phyloP scores from a whole-genome alignment of 2,113 vertebrate genomes.

The Ploceus nigricollis region DNA sequence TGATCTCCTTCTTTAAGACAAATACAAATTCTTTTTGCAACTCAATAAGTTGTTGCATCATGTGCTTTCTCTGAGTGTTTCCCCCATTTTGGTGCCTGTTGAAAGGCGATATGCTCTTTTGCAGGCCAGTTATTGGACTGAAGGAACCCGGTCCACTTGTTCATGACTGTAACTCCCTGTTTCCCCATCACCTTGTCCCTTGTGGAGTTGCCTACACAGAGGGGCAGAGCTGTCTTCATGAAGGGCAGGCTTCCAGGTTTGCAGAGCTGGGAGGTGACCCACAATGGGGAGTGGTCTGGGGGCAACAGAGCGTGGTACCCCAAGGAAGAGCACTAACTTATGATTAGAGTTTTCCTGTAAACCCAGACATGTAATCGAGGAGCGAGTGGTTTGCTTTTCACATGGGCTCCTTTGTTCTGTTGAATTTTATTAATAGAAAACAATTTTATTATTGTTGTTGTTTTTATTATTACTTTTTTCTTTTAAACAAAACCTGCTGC shows the following conservation, averaged over 20 bases:
- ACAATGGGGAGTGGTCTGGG: background rate
- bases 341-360: background rate
- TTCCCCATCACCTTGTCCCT: background rate
- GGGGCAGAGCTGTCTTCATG: background rate
- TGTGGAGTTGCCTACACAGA: background rate
- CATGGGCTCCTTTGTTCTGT: slow-evolving; percentile 41
- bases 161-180: background rate
- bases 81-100: background rate
- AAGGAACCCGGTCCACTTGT: background rate
- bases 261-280: background rate
- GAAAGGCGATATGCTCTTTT: background rate
- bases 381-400: slow-evolving; percentile 17
- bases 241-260: background rate
- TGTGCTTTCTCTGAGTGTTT: background rate
- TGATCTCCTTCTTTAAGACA: background rate
- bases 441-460: background rate
- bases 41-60: background rate
- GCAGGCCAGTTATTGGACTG: background rate
- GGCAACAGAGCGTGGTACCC: background rate
- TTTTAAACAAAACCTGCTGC: slow-evolving; percentile 24
- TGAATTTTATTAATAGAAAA: slow-evolving; percentile 43
- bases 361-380: background rate
- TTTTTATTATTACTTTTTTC: background rate
- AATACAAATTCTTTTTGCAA: background rate
- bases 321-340: background rate